Percentiles rank a stretch among this genome's conserved stretches.
Evolutionary conservation across 2,888 invertebrate species (phyloP).

Genomic region (Agrilus cyanescens): DNA sequence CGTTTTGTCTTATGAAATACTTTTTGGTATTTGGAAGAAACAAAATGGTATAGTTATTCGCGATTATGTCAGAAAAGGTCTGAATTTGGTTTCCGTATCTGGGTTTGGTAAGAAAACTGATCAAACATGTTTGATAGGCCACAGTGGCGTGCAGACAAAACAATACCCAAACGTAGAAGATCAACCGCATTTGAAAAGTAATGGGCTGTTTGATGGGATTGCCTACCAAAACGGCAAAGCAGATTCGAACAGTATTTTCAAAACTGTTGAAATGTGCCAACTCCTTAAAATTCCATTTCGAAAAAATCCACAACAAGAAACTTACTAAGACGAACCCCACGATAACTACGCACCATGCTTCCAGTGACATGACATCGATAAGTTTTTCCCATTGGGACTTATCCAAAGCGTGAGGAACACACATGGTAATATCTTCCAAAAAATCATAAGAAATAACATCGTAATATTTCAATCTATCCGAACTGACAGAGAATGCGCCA

Average conservation of each 20-base stretch:
- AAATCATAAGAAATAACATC: slow-evolving; percentile 26
- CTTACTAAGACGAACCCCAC: slow-evolving; percentile 7
- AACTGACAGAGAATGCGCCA: slow-evolving; percentile 26
- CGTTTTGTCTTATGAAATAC: slow-evolving; percentile 15
- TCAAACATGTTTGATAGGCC: slow-evolving; percentile 22
- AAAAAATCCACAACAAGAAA: slow-evolving; percentile 9
- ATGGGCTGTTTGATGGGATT: slow-evolving; percentile 18
- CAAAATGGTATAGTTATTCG: slow-evolving; percentile 19
- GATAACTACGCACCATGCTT: slow-evolving; percentile 13
- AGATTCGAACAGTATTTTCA: slow-evolving; percentile 13
- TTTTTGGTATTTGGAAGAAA: slow-evolving; percentile 15
- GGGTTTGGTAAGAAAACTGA: slow-evolving; percentile 21
- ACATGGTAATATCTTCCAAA: slow-evolving; percentile 27
- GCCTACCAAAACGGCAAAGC: slow-evolving; percentile 17
- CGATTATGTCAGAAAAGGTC: slow-evolving; percentile 19
- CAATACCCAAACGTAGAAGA: slow-evolving; percentile 19
- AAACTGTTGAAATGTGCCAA: slow-evolving; percentile 8
- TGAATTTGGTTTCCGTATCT: slow-evolving; percentile 21
- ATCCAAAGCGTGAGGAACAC: slow-evolving; percentile 26
- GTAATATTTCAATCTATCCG: slow-evolving; percentile 19
- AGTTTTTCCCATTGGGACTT: slow-evolving; percentile 19
- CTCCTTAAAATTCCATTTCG: slow-evolving; percentile 7
- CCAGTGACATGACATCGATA: slow-evolving; percentile 12
- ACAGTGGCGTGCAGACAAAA: slow-evolving; percentile 20
- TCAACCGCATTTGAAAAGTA: slow-evolving; percentile 14